Evolutionary conservation across 2,797 vertebrate species (phyloP).

Genomic region (Pseudotriccus pelzelni): DNA sequence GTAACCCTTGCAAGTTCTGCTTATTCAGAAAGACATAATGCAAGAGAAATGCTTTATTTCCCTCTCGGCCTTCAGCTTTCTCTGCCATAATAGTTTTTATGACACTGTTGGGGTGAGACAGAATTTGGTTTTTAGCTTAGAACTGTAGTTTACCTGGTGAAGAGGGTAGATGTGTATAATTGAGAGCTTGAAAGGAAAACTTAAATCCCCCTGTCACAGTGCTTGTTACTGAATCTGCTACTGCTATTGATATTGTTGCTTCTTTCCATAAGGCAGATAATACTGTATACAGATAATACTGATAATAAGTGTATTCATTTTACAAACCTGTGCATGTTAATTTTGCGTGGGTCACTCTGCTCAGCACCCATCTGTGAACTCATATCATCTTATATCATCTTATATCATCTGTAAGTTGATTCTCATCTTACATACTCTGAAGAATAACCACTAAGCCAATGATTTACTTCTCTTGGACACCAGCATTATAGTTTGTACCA

Average conservation of each 20-base stretch:
- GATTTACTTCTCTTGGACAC: neutral
- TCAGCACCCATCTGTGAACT: neutral
- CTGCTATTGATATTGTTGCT: neutral
- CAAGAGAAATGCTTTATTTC: neutral
- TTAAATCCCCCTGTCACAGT: neutral
- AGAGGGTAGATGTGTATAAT: neutral
- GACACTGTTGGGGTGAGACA: neutral
- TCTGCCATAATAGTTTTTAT: neutral
- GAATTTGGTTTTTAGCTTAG: neutral
- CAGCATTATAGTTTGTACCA: neutral
- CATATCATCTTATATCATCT: neutral
- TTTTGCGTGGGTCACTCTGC: neutral
- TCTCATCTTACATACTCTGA: neutral
- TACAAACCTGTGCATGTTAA: neutral
- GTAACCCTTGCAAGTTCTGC: neutral
- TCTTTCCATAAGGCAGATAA: neutral
- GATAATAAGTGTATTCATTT: neutral
- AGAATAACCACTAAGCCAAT: neutral
- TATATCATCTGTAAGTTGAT: neutral
- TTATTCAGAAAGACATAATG: neutral
- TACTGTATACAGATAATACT: neutral
- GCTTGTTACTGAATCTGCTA: neutral
- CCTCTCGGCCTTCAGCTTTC: neutral
- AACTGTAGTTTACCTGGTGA: neutral
- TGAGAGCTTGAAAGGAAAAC: neutral